Percentiles rank a stretch among this genome's conserved stretches.
These are phyloP conservation scores for Pachyrhynchus sulphureomaculatus DNA, from an alignment of 1,140 invertebrate genomes.

Conservation along the genomic window DNA sequence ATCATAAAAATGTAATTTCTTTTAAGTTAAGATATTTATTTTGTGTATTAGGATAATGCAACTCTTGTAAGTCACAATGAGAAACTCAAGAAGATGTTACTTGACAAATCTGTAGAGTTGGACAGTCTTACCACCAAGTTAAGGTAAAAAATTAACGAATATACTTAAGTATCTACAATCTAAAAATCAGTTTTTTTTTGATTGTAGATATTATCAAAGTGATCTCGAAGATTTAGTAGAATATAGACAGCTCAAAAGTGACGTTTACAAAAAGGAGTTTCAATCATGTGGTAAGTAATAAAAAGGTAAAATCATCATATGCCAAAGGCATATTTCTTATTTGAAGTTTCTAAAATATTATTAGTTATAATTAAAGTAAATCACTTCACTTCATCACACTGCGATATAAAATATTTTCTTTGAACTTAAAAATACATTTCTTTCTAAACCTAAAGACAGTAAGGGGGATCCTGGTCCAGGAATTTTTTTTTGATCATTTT, in stretches of 20 bases:
- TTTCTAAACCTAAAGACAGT: too few species aligned
- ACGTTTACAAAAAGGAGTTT: slow-evolving; percentile 30
- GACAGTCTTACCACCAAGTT: slow-evolving; percentile 36
- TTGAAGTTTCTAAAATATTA: too few species aligned
- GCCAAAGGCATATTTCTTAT: too few species aligned
- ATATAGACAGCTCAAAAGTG: slow-evolving; percentile 37
- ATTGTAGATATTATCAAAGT: slow-evolving; percentile 37
- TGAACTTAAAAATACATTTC: too few species aligned
- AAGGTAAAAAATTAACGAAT: slow-evolving; percentile 25
- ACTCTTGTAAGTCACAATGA: slow-evolving; percentile 26
- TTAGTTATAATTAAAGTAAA: too few species aligned
- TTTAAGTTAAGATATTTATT: too few species aligned
- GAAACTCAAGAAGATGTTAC: slow-evolving; percentile 39
- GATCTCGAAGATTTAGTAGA: slow-evolving; percentile 39
- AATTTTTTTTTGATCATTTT: too few species aligned
- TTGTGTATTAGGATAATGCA: slow-evolving; percentile 30
- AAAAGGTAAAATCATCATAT: too few species aligned
- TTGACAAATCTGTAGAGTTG: slow-evolving; percentile 40
- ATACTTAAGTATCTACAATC: background rate
- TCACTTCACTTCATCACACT: too few species aligned
- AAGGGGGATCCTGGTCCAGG: too few species aligned
- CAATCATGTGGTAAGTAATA: slow-evolving; percentile 32
- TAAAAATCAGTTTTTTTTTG: slow-evolving; percentile 1
- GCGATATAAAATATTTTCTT: too few species aligned
- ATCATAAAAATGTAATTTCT: too few species aligned